Base-by-base conservation (phyloP, 2,888 invertebrate species). In the Drosophila pegasa region DNA sequence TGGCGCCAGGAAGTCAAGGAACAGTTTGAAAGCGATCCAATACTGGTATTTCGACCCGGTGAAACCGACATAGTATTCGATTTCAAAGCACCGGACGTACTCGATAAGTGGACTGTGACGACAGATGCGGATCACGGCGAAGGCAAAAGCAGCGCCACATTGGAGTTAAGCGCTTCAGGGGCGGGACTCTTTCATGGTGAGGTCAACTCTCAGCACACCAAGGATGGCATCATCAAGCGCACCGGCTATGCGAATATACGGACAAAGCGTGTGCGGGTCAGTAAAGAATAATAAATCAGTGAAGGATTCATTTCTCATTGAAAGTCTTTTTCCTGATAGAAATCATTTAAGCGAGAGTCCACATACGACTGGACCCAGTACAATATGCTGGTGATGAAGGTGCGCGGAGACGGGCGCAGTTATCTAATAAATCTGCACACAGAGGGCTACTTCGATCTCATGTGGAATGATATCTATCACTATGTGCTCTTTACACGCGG, bases 321-420 rank as follows among this genome's bases (percentile, higher is more conserved):
- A 16, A 14, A 3, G 2, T 8, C 4, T 3, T 3, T 25, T 5
- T 7, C 18, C 4, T 27, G 2, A 16, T 90, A 96, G 95, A 97
- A 95, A 95, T 96, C 98, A 0, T 98, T 98, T 90, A 94, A 95
- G 91, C 93, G 97, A 5, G 94, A 94, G 7, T 65, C 93, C 0
- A 94, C 94, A 16, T 95, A 94, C 76, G 94, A 98, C 89, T 98
- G 98, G 98, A 91, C 92, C 2, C 77, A 93, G 3, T 98, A 97
- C 90, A 98, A 96, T 80, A 95, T 94, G 57, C 88, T 92, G 14
- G 94, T 97, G 1, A 90, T 99, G 87, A 94, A 96, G 92, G 93
- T 98, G 1, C 94, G 99, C 75, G 99, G 99, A 0, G 99, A 99
- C 93, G 99, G 99, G 3, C 94, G 99, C 60, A 95, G 95, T 2